Base-by-base conservation (phyloP, 2,113 vertebrate genomes). In the Heteronetta atricapilla region DNA sequence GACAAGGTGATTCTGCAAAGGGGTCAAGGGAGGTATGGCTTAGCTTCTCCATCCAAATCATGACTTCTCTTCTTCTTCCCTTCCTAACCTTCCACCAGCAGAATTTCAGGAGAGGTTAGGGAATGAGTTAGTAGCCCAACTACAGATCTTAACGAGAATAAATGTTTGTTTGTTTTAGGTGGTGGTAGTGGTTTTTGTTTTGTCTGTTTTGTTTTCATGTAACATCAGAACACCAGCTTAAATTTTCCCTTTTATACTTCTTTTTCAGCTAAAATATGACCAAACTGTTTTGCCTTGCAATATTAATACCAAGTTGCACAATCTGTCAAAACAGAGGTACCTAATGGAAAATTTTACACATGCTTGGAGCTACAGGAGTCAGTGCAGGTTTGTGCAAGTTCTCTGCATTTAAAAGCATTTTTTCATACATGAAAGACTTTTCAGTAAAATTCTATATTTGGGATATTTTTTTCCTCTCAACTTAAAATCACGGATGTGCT, bases 261-360 rank as follows among this genome's bases (percentile, higher is more conserved):
- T 63, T 58, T 48, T 55, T 48, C 33, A 81, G 42, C 4, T 78
- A 38, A 79, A 79, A 52, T 10, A 86, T 0, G 2, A 90, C 12
- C 4, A 28, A 88, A 53, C 38, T 70, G 17, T 31, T 93, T 82
- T n/a, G 14, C 33, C 22, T 62, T 23, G 34, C 13, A 60, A 29
- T 75, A 90, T 69, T 48, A 82, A 21, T n/a, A 67, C 21, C 6
- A 88, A 59, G 42, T 14, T 80, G 44, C n/a, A 80, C 79, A 94
- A 67, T 8, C 21, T 70, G 58, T 55, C 48, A 48, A 70, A 82
- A 68, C 33, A 87, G 38, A 89, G 16, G 6, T 46, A 67, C 23
- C 55, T 46, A 70, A 77, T 25, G 48, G 72, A 91, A 95, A 86
- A 55, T 36, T 14, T 80, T 67, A 83, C 46, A 67, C 10, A n/a